Conservation (phyloP, 2,113 vertebrate genomes). For the Menura novaehollandiae region DNA sequence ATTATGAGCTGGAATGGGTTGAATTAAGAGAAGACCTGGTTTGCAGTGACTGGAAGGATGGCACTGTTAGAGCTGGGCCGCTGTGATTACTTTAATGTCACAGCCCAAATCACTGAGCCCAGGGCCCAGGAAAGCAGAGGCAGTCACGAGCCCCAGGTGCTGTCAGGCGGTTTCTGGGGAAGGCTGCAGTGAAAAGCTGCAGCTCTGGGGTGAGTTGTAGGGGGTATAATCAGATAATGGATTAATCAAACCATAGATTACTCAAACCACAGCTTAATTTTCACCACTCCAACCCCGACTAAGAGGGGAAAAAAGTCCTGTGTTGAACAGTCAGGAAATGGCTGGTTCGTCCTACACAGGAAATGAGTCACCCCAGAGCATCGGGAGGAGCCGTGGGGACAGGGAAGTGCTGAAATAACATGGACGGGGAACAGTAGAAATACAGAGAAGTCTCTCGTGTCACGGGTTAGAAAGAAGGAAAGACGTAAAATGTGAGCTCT, state of each 20-base stretch:
- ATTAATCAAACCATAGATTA: neutral
- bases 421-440: neutral
- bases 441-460: neutral
- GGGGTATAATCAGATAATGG: neutral
- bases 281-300: neutral
- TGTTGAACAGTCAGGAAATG: constrained; percentile 42
- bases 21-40: neutral
- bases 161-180: neutral
- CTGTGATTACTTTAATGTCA: neutral
- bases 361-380: constrained; percentile 59
- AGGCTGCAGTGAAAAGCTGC: neutral
- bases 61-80: neutral
- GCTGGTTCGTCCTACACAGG: constrained; percentile 31
- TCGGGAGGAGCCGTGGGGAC: neutral
- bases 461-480: neutral
- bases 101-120: neutral
- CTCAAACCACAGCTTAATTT: neutral
- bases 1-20: neutral
- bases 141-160: neutral
- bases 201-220: neutral
- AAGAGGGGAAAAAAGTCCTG: neutral
- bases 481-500: neutral
- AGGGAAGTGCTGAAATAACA: constrained; percentile 47
- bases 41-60: neutral
- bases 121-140: neutral